Evolutionary conservation across 2,797 vertebrate species (phyloP).

Genomic region (Brachyrhaphis roseni): DNA sequence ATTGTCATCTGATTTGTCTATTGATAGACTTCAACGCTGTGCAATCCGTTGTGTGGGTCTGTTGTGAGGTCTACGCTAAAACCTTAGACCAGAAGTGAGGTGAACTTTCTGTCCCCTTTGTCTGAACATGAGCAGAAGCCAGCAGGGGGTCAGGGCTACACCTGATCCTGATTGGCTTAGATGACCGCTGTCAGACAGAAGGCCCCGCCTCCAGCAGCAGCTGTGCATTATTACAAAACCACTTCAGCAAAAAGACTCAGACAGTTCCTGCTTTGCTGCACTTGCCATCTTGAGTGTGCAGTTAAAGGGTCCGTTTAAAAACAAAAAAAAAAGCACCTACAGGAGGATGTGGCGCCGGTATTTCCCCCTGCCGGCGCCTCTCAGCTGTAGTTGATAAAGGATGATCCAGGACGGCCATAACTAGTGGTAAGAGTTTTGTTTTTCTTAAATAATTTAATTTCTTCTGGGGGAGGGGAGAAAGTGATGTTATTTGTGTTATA

Average conservation of each 20-base stretch:
- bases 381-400: conserved; percentile 18
- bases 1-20: not conserved
- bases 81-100: not conserved
- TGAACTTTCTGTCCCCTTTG: not conserved
- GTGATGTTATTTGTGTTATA: not conserved
- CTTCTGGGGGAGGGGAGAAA: not conserved
- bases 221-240: conserved; percentile 10
- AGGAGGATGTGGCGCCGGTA: conserved; percentile 62
- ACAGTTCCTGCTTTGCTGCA: conserved; percentile 66
- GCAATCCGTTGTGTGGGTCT: not conserved
- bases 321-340: conserved; percentile 15
- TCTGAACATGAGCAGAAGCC: not conserved
- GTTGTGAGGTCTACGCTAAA: not conserved
- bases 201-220: conserved; percentile 39
- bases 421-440: conserved; percentile 37
- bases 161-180: not conserved
- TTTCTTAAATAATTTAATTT: not conserved
- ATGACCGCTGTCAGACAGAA: not conserved
- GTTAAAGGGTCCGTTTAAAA: conserved; percentile 34
- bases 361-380: conserved; percentile 20
- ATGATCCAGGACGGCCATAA: conserved; percentile 33
- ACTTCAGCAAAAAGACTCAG: conserved; percentile 21
- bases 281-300: conserved; percentile 23
- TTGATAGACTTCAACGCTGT: not conserved
- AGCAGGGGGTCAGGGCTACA: not conserved